Conservation (phyloP, 1,140 invertebrate genomes). For the Leptinotarsa defecta region DNA sequence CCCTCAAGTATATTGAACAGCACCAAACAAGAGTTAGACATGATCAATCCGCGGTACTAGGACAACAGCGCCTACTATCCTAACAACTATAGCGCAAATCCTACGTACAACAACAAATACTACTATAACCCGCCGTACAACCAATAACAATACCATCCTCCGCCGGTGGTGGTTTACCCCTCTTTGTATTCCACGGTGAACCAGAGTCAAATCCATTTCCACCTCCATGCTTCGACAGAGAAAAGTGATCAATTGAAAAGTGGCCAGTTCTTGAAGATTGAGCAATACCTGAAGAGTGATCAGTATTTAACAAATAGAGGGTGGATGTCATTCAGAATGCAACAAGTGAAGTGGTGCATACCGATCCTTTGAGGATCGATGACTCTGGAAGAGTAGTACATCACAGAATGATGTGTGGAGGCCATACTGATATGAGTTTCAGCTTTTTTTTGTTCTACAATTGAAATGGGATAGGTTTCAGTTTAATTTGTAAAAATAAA, state of each 20-base stretch:
- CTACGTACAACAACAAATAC: slow-evolving; percentile 60
- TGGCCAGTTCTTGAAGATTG: background rate
- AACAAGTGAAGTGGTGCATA: slow-evolving; percentile 33
- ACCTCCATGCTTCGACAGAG: slow-evolving; percentile 66
- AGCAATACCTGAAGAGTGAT: slow-evolving; percentile 29
- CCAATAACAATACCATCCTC: slow-evolving; percentile 57
- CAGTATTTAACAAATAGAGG: slow-evolving; percentile 31
- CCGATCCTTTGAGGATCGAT: slow-evolving; percentile 36
- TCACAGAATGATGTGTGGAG: slow-evolving; percentile 45
- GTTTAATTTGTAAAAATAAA: too few relatives aligned
- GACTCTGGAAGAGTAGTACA: slow-evolving; percentile 35
- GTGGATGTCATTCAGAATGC: slow-evolving; percentile 35
- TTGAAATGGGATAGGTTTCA: too few relatives aligned
- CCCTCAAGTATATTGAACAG: slow-evolving; percentile 48
- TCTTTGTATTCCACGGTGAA: slow-evolving; percentile 83
- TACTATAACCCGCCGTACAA: slow-evolving; percentile 66
- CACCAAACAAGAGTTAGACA: slow-evolving; percentile 51
- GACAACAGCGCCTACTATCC: slow-evolving; percentile 57
- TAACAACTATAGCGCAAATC: slow-evolving; percentile 59
- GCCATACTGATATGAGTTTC: slow-evolving; percentile 42
- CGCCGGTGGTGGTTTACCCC: slow-evolving; percentile 76
- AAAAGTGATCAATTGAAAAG: slow-evolving; percentile 31
- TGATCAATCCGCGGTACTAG: slow-evolving; percentile 34
- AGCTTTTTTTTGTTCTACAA: background rate
- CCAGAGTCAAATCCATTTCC: slow-evolving; percentile 84